Conservation (phyloP, 2,888 invertebrate species). For the Stenoptilia bipunctidactyla region DNA sequence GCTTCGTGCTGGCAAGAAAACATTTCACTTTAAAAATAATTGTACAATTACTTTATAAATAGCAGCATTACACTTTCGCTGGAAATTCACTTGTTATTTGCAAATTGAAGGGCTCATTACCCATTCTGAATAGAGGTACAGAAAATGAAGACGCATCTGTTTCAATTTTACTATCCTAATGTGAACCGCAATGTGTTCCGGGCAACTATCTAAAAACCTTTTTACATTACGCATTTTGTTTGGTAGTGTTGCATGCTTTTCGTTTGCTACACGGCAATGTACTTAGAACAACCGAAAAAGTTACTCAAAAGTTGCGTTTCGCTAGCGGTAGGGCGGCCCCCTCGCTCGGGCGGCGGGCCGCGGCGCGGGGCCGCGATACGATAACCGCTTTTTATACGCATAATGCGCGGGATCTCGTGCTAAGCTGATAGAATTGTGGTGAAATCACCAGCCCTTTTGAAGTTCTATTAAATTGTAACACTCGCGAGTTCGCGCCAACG, state of each 20-base stretch:
- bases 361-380: constrained; percentile 32
- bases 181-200: constrained; percentile 1
- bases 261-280: constrained; percentile 37
- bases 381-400: constrained; percentile 69
- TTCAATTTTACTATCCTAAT: constrained; percentile 13
- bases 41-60: constrained; percentile 2
- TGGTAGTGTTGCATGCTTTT: constrained; percentile 21
- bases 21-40: too few relatives aligned
- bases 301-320: constrained; percentile 32
- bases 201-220: neutral
- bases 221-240: constrained; percentile 22
- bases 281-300: constrained; percentile 42
- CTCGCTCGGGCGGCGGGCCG: constrained; percentile 24
- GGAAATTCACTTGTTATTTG: neutral
- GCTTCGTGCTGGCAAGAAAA: too few relatives aligned
- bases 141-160: constrained; percentile 30
- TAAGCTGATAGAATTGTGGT: constrained; percentile 71
- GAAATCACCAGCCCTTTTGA: constrained; percentile 67
- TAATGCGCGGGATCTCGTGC: constrained; percentile 62
- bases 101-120: constrained; percentile 18
- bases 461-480: constrained; percentile 69
- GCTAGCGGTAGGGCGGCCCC: constrained; percentile 16
- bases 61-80: neutral
- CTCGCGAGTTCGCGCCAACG: constrained; percentile 61
- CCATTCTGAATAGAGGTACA: constrained; percentile 21